Conservation (phyloP, 2,797 vertebrate genomes). For the Onychomys leucogaster region DNA sequence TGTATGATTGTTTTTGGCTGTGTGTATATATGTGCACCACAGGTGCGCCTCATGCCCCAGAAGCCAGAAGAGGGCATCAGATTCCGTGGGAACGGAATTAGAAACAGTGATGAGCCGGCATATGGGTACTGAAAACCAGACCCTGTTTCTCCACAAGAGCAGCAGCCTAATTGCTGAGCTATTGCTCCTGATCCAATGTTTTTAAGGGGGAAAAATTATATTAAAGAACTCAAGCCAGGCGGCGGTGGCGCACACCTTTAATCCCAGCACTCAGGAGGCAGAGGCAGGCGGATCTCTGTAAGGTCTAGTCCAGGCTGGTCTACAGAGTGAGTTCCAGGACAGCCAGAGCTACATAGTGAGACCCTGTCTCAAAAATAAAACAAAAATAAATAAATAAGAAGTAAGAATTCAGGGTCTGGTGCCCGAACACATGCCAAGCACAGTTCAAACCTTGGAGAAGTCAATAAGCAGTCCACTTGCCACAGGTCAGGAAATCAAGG, state of each 20-base stretch:
- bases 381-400: background rate
- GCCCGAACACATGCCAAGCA: slow-evolving; percentile 38
- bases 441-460: slow-evolving; percentile 56
- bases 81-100: background rate
- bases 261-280: background rate
- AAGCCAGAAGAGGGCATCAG: background rate
- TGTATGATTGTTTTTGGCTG: background rate
- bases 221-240: no score
- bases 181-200: background rate
- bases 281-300: no score
- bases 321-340: background rate
- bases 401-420: background rate
- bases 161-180: no score
- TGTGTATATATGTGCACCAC: background rate
- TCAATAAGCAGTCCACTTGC: slow-evolving; percentile 52
- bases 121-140: background rate
- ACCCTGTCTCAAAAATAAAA: background rate
- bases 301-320: background rate
- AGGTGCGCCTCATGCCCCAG: background rate
- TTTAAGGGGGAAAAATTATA: background rate
- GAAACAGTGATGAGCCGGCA: background rate
- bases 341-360: background rate
- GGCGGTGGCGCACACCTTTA: background rate
- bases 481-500: slow-evolving; percentile 68
- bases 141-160: background rate